Conservation (phyloP, 2,113 vertebrate genomes). For the Brienomyrus brachyistius region DNA sequence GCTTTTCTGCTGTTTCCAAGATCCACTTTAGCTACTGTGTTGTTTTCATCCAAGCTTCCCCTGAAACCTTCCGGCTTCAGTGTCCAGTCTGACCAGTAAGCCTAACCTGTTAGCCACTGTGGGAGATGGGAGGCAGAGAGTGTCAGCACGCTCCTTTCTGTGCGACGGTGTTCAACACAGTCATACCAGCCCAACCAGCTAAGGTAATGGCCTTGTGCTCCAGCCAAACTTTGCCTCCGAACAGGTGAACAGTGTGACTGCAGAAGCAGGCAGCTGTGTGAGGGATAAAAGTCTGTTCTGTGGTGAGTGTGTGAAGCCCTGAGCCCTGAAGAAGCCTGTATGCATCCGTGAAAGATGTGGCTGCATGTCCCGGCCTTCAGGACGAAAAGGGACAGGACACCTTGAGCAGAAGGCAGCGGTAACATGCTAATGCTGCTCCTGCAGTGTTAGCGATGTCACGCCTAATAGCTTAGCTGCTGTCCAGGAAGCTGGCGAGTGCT, state of each 20-base stretch:
- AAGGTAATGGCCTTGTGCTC: neutral
- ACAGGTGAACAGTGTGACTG: slow-evolving; percentile 14
- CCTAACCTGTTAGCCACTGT: neutral
- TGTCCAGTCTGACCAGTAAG: neutral
- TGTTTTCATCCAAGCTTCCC: neutral
- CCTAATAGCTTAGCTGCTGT: slow-evolving; percentile 21
- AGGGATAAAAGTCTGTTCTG: slow-evolving; percentile 33
- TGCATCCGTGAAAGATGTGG: slow-evolving; percentile 48
- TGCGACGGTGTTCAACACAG: no score
- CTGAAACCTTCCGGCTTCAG: neutral
- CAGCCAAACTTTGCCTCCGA: neutral
- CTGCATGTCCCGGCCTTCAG: slow-evolving; percentile 35
- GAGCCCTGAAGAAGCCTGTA: slow-evolving; percentile 35
- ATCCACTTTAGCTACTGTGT: neutral
- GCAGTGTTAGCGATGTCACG: slow-evolving; percentile 26
- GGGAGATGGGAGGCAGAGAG: neutral
- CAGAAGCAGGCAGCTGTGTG: slow-evolving; percentile 30
- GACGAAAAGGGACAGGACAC: slow-evolving; percentile 38
- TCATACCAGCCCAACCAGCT: neutral
- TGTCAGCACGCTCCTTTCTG: neutral
- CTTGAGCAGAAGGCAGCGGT: slow-evolving; percentile 36
- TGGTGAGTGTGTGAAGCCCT: slow-evolving; percentile 35
- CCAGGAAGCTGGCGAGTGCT: neutral
- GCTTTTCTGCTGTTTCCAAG: neutral
- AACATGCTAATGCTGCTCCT: slow-evolving; percentile 33